phyloP scores from a whole-genome alignment of 2,888 invertebrate genomes.

The Sthenelais limicola region DNA sequence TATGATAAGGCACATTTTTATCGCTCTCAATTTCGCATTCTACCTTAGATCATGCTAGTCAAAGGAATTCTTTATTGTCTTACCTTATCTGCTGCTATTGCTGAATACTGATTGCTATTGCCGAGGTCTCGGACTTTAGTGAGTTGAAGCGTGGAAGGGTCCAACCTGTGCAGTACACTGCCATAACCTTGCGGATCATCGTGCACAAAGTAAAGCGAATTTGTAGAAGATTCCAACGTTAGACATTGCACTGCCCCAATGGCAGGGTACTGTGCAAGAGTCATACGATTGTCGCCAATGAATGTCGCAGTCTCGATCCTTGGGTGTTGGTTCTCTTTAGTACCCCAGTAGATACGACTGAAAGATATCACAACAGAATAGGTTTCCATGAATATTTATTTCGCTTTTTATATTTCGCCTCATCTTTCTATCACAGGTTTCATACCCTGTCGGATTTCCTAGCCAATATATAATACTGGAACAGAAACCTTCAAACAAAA shows the following conservation, averaged over 20 bases:
- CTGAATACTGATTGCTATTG: not conserved
- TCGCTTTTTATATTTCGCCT: no score
- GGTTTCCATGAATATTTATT: no score
- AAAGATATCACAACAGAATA: no score
- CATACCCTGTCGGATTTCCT: no score
- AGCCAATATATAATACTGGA: no score
- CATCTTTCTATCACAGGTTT: no score
- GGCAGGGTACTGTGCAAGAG: not conserved
- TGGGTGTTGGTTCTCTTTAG: not conserved
- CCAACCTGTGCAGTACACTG: not conserved
- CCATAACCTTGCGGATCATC: not conserved
- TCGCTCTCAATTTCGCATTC: no score
- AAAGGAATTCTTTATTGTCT: not conserved
- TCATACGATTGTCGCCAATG: not conserved
- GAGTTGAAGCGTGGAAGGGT: not conserved
- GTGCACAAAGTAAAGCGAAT: constrained; percentile 12
- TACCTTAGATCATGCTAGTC: no score
- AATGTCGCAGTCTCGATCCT: not conserved
- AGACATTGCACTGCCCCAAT: constrained; percentile 1
- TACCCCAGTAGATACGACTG: constrained; percentile 23
- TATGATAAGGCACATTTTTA: no score
- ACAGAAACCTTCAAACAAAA: no score
- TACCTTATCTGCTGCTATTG: constrained; percentile 5
- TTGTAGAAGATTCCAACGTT: not conserved
- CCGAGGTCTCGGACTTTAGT: not conserved